Evolutionary conservation across 2,113 vertebrate genomes (phyloP), one percentile per base, ranked within the genome.

Genomic region (Spea multiplicata): DNA sequence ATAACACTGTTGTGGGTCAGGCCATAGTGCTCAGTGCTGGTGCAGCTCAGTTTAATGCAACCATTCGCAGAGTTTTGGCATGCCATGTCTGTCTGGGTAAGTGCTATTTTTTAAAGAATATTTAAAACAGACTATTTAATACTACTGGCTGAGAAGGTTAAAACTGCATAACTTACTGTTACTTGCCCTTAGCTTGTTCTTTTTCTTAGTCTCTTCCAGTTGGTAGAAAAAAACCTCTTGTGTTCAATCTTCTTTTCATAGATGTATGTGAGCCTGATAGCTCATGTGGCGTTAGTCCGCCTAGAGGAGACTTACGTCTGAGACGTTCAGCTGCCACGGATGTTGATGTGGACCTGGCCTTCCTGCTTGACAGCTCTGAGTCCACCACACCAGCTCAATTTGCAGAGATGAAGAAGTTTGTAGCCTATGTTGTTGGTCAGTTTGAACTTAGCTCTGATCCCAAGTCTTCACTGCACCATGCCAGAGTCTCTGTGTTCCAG

Each of bases 21-120:
- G 92, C 93, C 0, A 91, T 96, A 0, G 86, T 94, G 53, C 91
- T 98, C 49, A 94, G 95, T 0, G 17, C 81, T 2, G 3, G 84
- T 0, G 66, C 73, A 30, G 82, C 69, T 61, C 89, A 96, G 86
- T 93, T 94, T 83, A 87, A 91, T 0, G 84, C 90, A 72, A 91
- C 89, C 75, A 70, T 98, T 75, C 85, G 75, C 59, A 95, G 88
- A 12, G 86, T 97, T 59, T 84, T 96, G 85, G 91, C 84, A 13
- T 99, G 97, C 83, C 95, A 98, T 13, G 78, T 98, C 17, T 99
- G 97, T 87, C 47, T 96, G 44, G 97, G 97, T 99, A 94, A 94
- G 91, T 75, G 44, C 13, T 7, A 17, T 3, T 12, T 76, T 75
- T 8, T 66, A 30, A 30, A 30, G 1, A 30, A 1, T 30, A 30